These are phyloP conservation scores for Vipera latastei DNA, from an alignment of 2,797 vertebrate genomes.

Conservation along the genomic window DNA sequence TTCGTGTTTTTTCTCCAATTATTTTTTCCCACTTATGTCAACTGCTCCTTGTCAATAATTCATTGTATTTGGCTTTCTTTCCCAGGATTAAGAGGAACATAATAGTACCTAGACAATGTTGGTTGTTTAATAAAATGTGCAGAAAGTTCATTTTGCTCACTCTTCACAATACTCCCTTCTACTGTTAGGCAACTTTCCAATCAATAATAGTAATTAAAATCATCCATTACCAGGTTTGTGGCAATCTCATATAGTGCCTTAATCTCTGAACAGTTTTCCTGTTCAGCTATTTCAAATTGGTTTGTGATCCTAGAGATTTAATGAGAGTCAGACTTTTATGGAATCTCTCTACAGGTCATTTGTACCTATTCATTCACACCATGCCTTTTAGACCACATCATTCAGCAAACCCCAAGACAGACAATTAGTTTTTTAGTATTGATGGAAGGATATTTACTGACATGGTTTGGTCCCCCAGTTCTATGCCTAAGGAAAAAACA, in stretches of 20 bases:
- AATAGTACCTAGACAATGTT: background rate
- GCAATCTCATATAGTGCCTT: constrained; percentile 12
- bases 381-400: background rate
- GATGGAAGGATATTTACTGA: background rate
- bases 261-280: constrained; percentile 21
- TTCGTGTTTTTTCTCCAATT: background rate
- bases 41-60: constrained; percentile 1
- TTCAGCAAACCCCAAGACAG: background rate
- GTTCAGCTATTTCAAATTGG: constrained; percentile 18
- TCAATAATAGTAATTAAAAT: constrained; percentile 39
- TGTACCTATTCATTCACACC: background rate
- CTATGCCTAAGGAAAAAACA: background rate
- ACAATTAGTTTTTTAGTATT: background rate
- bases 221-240: constrained; percentile 22
- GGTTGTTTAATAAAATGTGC: constrained; percentile 13
- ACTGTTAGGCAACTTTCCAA: constrained; percentile 4
- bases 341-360: background rate
- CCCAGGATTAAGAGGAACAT: constrained; percentile 20
- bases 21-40: constrained; percentile 21
- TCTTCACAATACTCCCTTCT: background rate
- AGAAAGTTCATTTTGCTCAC: background rate
- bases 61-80: constrained; percentile 4
- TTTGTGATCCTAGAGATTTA: constrained; percentile 1
- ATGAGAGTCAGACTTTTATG: constrained; percentile 12
- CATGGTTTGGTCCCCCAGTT: background rate